phyloP scores from a whole-genome alignment of 2,888 invertebrate genomes.

The Neoaliturus tenellus region DNA sequence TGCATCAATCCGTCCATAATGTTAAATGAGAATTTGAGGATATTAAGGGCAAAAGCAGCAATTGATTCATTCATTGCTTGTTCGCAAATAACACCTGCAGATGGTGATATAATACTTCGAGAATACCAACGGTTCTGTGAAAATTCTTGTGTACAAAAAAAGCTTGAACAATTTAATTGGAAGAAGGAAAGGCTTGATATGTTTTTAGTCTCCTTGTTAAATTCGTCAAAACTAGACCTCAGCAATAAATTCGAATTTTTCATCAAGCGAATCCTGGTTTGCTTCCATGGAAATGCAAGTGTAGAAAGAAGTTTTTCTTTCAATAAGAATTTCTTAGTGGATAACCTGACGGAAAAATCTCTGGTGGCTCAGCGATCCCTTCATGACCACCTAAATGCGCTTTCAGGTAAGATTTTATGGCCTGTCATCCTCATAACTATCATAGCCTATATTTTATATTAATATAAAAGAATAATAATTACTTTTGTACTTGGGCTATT shows the following conservation, averaged over 20 bases:
- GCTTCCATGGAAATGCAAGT: conserved; percentile 22
- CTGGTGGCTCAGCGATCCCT: not conserved
- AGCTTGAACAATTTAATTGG: not conserved
- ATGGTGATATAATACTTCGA: not conserved
- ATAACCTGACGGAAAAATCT: not conserved
- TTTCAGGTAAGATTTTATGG: no score
- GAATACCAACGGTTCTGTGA: not conserved
- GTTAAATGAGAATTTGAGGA: not conserved
- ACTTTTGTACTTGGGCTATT: no score
- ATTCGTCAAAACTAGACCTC: no score
- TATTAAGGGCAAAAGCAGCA: not conserved
- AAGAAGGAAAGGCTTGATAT: conserved; percentile 15
- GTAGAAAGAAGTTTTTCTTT: not conserved
- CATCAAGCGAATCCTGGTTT: not conserved
- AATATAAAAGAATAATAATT: no score
- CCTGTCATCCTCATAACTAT: no score
- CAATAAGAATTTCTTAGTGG: not conserved
- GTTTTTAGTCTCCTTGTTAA: no score
- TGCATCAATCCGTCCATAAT: not conserved
- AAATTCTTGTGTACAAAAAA: not conserved
- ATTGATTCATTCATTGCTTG: not conserved
- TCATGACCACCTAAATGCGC: conserved; percentile 10
- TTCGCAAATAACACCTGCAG: not conserved
- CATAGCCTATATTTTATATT: no score
- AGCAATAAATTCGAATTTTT: not conserved